These are phyloP conservation scores for Pogoniulus pusillus DNA, from an alignment of 2,797 vertebrate genomes.

Conservation along the genomic window DNA sequence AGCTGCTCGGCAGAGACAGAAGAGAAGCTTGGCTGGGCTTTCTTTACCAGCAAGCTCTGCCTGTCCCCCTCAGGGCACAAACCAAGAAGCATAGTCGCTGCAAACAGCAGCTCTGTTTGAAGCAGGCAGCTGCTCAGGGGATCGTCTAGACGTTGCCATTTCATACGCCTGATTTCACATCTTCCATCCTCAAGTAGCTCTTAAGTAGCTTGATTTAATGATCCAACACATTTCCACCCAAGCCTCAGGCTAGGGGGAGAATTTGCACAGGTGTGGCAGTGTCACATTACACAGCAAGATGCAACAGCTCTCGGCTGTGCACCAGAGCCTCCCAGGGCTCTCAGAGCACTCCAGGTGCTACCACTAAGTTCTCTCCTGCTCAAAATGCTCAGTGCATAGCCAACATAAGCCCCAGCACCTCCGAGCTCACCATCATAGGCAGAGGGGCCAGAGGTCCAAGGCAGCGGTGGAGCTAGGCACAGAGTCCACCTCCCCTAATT, in stretches of 20 bases:
- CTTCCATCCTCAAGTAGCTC: neutral
- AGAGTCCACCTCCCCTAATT: neutral
- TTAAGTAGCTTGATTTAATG: neutral
- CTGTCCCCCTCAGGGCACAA: neutral
- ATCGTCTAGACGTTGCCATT: neutral
- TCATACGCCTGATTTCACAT: neutral
- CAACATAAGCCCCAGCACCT: rapidly evolving
- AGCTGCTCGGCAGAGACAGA: rapidly evolving
- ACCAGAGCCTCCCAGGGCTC: neutral
- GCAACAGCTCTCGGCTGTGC: neutral
- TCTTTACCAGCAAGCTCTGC: neutral
- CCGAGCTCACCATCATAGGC: rapidly evolving
- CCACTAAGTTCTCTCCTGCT: neutral
- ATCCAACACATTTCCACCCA: neutral
- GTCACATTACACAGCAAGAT: neutral
- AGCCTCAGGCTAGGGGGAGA: neutral
- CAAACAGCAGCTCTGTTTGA: neutral
- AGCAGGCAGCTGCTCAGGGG: neutral
- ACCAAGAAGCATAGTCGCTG: neutral
- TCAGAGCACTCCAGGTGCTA: neutral
- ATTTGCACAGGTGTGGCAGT: neutral
- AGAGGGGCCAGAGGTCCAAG: neutral
- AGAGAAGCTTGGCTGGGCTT: neutral
- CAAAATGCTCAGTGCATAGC: rapidly evolving
- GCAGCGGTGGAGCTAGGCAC: neutral